These are phyloP conservation scores for Pteria penguin DNA, from an alignment of 2,888 invertebrate species.

Conservation along the genomic window DNA sequence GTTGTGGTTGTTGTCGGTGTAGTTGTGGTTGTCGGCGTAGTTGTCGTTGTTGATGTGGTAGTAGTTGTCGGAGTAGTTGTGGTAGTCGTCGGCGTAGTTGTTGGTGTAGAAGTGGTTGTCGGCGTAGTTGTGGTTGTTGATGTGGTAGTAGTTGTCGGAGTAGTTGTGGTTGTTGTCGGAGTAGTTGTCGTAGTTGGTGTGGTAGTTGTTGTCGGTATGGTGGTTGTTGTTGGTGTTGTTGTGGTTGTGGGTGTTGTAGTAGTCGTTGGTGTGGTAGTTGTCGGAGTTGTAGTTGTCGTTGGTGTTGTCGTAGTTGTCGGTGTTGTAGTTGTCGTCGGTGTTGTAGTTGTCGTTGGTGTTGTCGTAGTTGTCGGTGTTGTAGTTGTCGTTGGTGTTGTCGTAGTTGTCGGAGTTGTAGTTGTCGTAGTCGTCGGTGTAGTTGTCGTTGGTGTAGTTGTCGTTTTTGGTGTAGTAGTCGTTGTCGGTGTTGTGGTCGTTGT, in stretches of 20 bases:
- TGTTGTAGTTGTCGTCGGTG: constrained; percentile 13
- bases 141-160: background rate
- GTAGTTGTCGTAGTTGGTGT: background rate
- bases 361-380: constrained; percentile 36
- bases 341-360: constrained; percentile 11
- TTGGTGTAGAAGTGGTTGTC: background rate
- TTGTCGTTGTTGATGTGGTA: background rate
- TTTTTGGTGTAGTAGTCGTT: background rate
- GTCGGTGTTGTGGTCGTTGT: background rate
- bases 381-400: constrained; percentile 35
- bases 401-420: constrained; percentile 46
- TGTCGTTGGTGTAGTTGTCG: background rate
- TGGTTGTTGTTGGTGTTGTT: background rate
- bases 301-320: background rate
- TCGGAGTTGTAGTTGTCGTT: background rate
- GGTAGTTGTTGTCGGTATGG: background rate
- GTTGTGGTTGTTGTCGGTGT: constrained; percentile 5
- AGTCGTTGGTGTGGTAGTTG: background rate
- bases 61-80: background rate
- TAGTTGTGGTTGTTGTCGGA: background rate
- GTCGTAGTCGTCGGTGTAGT: background rate
- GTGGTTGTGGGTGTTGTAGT: background rate
- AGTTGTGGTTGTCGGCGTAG: background rate
- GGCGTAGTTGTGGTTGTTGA: background rate
- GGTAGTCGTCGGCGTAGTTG: background rate